Evolutionary conservation across 1,140 invertebrate species (phyloP), one percentile per base, ranked within the genome.

Genomic region (Philopotamus ludificatus): DNA sequence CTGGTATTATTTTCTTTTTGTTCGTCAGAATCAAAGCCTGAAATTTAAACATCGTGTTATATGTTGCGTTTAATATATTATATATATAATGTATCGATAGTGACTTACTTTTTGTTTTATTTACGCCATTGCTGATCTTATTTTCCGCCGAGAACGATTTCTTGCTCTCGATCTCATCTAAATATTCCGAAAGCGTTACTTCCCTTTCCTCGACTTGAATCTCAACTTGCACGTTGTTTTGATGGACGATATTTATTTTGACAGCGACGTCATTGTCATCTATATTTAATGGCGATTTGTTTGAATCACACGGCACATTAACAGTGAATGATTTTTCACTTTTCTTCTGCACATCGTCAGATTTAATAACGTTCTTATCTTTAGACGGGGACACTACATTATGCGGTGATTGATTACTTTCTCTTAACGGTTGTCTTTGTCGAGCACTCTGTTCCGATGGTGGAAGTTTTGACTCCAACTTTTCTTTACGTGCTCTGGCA

Each of bases 121-220:
- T 53, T 3, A 45, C 50, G 7, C 1, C 26, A 21, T 44, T n/a
- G 9, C 21, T 10, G 16, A 1, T 54, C 34, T n/a, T n/a, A n/a
- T 23, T 18, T 42, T 63, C 64, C 3, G n/a, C 18, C 58, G 41
- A 49, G 21, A 28, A 61, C 7, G 34, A n/a, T n/a, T n/a, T n/a
- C 28, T 15, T 53, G 59, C n/a, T 60, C 65, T 39, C 63, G 53
- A n/a, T n/a, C 21, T 66, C 61, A 25, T 54, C 62, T 18, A 70
- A 53, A 61, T 70, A 70, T 34, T 70, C 42, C 3, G 55, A 55
- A 12, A 67, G 39, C 1, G 54, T 70, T 15, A 66, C 44, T 50
- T 81, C 77, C 44, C 77, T 73, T 53, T 81, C 78, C 47, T 81
- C 79, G 0, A 81, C 77, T 65, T 81, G 78, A 0, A 81, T 78